Evolutionary conservation across 2,797 vertebrate genomes (phyloP), one percentile per base, ranked within the genome.

Genomic region (Poecilia picta): DNA sequence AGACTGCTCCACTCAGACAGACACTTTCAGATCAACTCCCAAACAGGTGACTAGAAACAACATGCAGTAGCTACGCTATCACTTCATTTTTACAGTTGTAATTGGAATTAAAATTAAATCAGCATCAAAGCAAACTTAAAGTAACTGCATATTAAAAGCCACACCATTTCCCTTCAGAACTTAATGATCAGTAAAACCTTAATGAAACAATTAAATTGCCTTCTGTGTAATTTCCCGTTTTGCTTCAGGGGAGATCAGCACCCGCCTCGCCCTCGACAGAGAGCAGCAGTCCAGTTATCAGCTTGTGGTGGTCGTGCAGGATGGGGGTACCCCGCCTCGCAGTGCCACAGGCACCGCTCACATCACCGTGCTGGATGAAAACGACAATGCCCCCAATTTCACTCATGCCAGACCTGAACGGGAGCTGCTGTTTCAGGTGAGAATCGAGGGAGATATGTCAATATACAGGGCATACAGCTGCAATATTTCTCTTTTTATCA

Each of bases 231-330:
- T 73, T 47, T 7, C 28, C 2, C 16, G 53, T 33, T n/a, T 57
- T 74, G 25, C 64, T 76, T 20, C 41, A 98, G 98, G 98, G 75
- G 98, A 99, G 93, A 95, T 99, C 84, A 99, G 97, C 86, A 97
- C 97, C n/a, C 96, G 96, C 55, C 91, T 95, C 0, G 96, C 94
- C 41, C 89, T 99, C 88, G 98, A 99, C 90, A 95, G 98, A 13
- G 98, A 99, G 93, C 96, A 95, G 75, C 98, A 99, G 93, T 97
- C 97, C 90, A 98, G 97, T 91, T 98, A 97, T 91, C 98, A 99
- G 95, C 93, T 99, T 5, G 91, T 97, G 73, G 97, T 99, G 83
- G 95, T 97, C 0, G 97, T 99, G 45, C 98, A 98, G 84, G 98
- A 99, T 0, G 97, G 96, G 0, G 98, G 98, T 0, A 97, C 96